phyloP scores from a whole-genome alignment of 64 coral and sea anemone species.

The Montipora cactus region DNA sequence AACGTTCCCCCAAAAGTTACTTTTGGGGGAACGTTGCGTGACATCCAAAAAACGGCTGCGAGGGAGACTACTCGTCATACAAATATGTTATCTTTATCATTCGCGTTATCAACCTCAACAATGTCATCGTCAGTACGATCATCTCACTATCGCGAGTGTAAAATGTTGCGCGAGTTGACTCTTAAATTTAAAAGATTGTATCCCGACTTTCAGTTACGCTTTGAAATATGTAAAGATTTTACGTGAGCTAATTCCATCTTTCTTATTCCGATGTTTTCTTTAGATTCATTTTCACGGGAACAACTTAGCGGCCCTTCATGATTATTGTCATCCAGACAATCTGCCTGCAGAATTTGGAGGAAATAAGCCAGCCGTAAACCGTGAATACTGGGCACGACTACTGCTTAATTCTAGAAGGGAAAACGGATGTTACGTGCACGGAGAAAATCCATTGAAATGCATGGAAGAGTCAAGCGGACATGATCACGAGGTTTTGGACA shows the following conservation, averaged over 20 bases:
- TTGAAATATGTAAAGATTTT: no score
- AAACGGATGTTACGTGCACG: conserved; percentile 1
- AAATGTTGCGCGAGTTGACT: no score
- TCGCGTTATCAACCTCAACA: no score
- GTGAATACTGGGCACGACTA: conserved; percentile 56
- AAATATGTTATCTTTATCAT: no score
- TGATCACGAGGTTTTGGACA: not conserved
- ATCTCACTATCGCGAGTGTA: no score
- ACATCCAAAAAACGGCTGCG: no score
- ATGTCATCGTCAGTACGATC: no score
- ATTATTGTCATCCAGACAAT: conserved; percentile 16
- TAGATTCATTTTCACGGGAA: conserved; percentile 61
- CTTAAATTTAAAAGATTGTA: not conserved
- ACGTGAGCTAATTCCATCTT: no score
- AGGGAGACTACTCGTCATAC: no score
- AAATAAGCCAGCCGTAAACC: conserved; percentile 43
- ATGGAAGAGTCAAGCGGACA: not conserved
- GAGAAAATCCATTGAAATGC: conserved; percentile 24
- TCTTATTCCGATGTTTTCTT: not conserved
- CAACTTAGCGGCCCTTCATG: conserved; percentile 46
- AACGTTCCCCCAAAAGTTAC: no score
- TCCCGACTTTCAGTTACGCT: not conserved
- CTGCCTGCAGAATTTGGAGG: conserved; percentile 63
- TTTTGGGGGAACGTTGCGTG: no score
- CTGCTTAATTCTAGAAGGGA: conserved; percentile 7